Percentiles rank a stretch among this genome's conserved stretches.
Evolutionary conservation across 2,113 vertebrate genomes (phyloP).

Genomic region (Amazona guildingii): DNA sequence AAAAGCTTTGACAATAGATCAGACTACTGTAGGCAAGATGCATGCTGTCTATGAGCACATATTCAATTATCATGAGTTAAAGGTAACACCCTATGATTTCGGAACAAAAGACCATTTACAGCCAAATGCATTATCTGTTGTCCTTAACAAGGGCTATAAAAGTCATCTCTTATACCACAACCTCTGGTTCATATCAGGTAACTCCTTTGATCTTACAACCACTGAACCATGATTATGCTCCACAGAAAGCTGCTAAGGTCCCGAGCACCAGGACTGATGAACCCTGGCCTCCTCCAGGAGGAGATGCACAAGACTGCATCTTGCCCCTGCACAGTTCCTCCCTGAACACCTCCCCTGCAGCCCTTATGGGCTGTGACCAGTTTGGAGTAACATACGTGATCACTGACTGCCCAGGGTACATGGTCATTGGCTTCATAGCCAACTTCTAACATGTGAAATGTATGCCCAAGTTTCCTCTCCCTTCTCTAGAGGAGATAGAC

Average conservation of each 20-base stretch:
- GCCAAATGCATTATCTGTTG: neutral
- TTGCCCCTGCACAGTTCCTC: neutral
- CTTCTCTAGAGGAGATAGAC: neutral
- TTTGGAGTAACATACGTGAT: accelerated
- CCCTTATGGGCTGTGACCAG: neutral
- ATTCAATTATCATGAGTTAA: neutral
- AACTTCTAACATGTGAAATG: neutral
- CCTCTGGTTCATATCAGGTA: neutral
- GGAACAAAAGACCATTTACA: neutral
- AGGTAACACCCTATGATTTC: neutral
- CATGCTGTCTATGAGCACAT: neutral
- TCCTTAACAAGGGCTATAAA: neutral
- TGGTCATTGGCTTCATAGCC: neutral
- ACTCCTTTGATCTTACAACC: neutral
- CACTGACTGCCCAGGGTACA: neutral
- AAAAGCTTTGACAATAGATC: neutral
- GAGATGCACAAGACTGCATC: neutral
- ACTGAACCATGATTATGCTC: neutral
- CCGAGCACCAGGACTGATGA: neutral
- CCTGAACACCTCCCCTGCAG: neutral
- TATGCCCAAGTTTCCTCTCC: neutral
- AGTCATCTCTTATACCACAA: neutral
- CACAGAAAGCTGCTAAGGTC: neutral
- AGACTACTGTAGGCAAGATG: neutral
- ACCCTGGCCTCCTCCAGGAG: neutral